Evolutionary conservation across 2,797 vertebrate species (phyloP), one percentile per base, ranked within the genome.

Genomic region (Sphenopsis melanotis): DNA sequence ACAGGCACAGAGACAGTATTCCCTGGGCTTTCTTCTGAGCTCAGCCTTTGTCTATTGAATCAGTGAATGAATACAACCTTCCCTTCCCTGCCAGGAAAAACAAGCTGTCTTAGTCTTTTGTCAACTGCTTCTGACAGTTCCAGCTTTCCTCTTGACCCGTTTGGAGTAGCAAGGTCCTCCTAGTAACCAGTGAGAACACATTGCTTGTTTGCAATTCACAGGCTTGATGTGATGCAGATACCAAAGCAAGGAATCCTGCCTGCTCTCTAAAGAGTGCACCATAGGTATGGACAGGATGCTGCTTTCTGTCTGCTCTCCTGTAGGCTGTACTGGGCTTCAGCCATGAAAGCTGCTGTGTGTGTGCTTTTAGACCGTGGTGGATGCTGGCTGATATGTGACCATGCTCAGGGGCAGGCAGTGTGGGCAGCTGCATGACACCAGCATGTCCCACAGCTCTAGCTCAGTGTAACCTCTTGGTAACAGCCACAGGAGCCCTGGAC

Each of bases 331-430:
- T 46, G 36, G 15, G 27, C n/a, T 64, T 83, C 29, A 60, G 13
- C 10, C 41, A 15, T 18, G 21, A 59, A 22, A 55, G 2, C 4
- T 30, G 50, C 5, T 0, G 0, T n/a, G 7, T 27, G 32, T 42
- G 27, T 52, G 29, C n/a, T 34, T 71, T 42, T 44, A 46, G 41
- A 11, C 9, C 8, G 3, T 13, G 23, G 8, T 5, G 34, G 49
- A 34, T 30, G 13, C 6, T 70, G 34, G 19, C 30, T 46, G 5
- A 3, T 15, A 13, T 7, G 17, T 57, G 34, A 36, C 21, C 0
- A 2, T 4, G 2, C 2, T 29, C 42, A 44, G 20, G 8, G 18
- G 11, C 21, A 47, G 16, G 26, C 22, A 55, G 18, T 0, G 0
- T 34, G 41, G 44, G 15, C 22, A 71, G 41, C 34, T 75, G 47